Evolutionary conservation across 2,797 vertebrate genomes (phyloP), one percentile per base, ranked within the genome.

Genomic region (Thalassophryne amazonica): DNA sequence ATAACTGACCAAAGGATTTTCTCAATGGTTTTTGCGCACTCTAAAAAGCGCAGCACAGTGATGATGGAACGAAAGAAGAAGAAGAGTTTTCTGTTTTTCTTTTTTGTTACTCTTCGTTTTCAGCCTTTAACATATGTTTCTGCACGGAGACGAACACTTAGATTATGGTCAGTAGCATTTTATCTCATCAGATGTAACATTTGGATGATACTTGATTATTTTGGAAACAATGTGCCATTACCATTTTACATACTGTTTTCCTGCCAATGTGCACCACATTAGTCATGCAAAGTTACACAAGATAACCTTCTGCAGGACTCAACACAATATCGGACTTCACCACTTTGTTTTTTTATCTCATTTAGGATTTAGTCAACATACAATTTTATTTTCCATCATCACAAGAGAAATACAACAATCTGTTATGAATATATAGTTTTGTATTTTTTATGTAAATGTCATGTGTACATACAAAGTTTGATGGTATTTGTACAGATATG

Each of bases 361-460:
- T 41, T 35, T 67, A 78, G 56, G 78, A 89, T 90, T 90, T 35
- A 34, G 50, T 83, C 66, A 72, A 68, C 86, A 76, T 83, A 88
- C 85, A 91, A 94, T 95, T 94, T 96, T 94, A 93, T 95, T 95
- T 96, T 94, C 88, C 92, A 94, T 93, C 92, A 94, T 95, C 94
- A 91, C 86, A 92, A 94, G 91, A 96, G 93, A 95, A 96, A 96
- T 94, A 96, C 94, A 93, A 95, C 96, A 94, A 95, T 97, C 94
- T 95, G 94, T 97, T 95, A 85, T 90, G 96, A 95, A 98, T 97
- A 98, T 97, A 98, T 98, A 98, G 97, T 99, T 99, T 97, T 98
- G 94, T 99, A 98, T 96, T 98, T 98, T 99, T 94, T 97, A 97
- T 98, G 97, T 99, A 99, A 98, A 98, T 99, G 96, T 98, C 93